Conservation (phyloP, 2,113 vertebrate genomes). For the Neolamprologus cancellatus region DNA sequence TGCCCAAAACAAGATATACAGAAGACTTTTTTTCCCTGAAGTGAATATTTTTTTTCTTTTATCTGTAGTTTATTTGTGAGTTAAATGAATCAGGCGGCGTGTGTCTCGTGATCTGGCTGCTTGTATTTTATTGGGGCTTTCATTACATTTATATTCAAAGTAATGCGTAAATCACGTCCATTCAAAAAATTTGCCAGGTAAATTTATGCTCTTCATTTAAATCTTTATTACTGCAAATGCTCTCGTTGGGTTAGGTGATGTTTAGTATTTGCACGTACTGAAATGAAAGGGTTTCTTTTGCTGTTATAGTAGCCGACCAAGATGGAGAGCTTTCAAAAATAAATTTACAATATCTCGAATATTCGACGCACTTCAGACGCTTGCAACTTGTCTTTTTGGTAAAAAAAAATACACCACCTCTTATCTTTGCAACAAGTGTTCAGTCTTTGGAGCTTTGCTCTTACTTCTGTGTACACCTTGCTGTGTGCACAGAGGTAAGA, state of each 20-base stretch:
- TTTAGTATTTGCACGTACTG: neutral
- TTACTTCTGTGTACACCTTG: neutral
- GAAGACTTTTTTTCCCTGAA: accelerated
- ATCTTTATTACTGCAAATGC: neutral
- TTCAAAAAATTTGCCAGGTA: neutral
- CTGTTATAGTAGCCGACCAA: neutral
- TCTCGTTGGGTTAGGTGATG: neutral
- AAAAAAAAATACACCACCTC: neutral
- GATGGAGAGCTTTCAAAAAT: neutral
- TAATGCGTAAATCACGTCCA: neutral
- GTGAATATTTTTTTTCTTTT: neutral
- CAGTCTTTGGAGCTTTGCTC: neutral
- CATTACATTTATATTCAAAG: neutral
- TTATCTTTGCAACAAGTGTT: neutral
- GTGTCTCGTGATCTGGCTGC: neutral
- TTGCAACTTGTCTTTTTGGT: neutral
- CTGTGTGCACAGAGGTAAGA: neutral
- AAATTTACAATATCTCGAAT: neutral
- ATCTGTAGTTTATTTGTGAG: neutral
- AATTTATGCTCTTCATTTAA: neutral
- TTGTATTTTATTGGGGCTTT: neutral
- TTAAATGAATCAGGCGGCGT: neutral
- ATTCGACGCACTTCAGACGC: neutral
- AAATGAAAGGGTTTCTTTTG: neutral
- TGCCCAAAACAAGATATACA: neutral